Conservation (phyloP, 2,113 vertebrate species). For the Pipra filicauda region DNA sequence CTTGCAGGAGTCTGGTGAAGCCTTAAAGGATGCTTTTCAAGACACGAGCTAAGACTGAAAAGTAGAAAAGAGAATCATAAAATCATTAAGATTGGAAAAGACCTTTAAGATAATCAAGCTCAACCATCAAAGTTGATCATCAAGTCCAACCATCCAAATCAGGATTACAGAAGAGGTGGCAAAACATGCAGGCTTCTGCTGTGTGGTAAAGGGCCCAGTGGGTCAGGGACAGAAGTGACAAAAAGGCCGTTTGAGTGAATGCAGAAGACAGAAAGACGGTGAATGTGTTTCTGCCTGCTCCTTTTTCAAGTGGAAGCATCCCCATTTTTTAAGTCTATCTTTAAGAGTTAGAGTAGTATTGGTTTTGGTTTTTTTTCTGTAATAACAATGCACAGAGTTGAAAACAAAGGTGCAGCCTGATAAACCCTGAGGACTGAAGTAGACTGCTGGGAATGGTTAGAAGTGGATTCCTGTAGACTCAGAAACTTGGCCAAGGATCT, state of each 20-base stretch:
- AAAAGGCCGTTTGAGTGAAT: background rate
- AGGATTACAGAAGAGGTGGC: background rate
- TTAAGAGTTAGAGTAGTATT: background rate
- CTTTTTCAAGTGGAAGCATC: background rate
- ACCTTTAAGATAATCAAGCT: background rate
- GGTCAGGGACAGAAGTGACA: background rate
- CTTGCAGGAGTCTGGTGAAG: background rate
- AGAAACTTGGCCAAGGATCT: background rate
- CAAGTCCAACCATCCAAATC: background rate
- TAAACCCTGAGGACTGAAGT: background rate
- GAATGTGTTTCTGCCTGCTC: background rate
- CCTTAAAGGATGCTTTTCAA: background rate
- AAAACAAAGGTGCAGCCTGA: background rate
- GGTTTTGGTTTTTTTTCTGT: background rate
- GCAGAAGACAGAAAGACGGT: background rate
- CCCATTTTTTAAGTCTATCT: background rate
- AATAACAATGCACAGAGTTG: background rate
- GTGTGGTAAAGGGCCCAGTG: background rate
- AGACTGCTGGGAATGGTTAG: background rate
- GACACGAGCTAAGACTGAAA: background rate
- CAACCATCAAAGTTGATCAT: background rate
- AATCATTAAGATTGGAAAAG: background rate
- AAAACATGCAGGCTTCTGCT: background rate
- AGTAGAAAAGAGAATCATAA: background rate
- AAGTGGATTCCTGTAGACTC: background rate